phyloP scores from a whole-genome alignment of 1,140 invertebrate genomes.

The Zaprionus kolodkinae region DNA sequence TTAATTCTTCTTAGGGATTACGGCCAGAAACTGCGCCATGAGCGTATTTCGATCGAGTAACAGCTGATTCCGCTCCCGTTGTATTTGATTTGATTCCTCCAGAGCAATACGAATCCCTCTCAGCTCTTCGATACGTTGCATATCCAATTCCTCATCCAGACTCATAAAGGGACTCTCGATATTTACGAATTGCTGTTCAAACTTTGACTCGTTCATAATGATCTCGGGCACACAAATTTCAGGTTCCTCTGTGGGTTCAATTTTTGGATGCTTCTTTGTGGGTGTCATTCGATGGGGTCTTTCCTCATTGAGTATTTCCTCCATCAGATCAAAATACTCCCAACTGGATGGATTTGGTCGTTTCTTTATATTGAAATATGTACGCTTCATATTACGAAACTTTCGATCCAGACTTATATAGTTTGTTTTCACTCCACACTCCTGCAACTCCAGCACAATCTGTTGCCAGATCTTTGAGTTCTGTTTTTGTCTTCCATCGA shows the following conservation, averaged over 20 bases:
- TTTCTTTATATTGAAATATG: constrained; percentile 29
- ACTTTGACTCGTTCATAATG: constrained; percentile 24
- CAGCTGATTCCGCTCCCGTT: constrained; percentile 21
- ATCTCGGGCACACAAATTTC: neutral
- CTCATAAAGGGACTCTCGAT: constrained; percentile 1
- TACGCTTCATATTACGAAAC: constrained; percentile 39
- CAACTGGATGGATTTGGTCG: constrained; percentile 9
- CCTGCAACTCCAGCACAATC: constrained; percentile 11
- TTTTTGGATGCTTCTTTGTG: neutral
- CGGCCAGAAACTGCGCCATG: constrained; percentile 10
- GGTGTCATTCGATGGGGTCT: neutral
- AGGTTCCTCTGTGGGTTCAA: neutral
- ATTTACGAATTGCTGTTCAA: constrained; percentile 1
- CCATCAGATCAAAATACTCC: constrained; percentile 21
- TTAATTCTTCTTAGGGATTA: neutral
- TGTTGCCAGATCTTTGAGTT: constrained; percentile 20
- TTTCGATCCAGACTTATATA: constrained; percentile 34
- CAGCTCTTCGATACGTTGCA: constrained; percentile 17
- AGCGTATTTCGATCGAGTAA: constrained; percentile 22
- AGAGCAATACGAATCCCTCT: constrained; percentile 14
- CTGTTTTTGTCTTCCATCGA: neutral
- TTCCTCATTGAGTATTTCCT: constrained; percentile 12
- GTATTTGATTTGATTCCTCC: constrained; percentile 21
- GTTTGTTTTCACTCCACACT: constrained; percentile 8
- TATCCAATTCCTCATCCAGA: constrained; percentile 5